Base-by-base conservation (phyloP, 2,888 invertebrate genomes). In the Heliconius aoede region DNA sequence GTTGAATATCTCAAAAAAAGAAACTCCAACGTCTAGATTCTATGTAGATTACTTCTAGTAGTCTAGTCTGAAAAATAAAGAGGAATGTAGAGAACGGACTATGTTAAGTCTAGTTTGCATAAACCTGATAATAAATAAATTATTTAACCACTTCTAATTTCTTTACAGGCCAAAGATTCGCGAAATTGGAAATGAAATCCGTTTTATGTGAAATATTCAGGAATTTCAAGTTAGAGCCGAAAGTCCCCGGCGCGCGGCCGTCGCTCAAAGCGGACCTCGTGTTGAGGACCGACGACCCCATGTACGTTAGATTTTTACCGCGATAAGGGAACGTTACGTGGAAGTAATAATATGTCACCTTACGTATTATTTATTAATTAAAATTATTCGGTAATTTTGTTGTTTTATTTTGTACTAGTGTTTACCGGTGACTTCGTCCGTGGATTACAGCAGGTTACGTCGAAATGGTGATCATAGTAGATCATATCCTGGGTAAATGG, bases 161-260 rank as follows among this genome's bases (percentile, higher is more conserved):
- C 58, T 60, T 71, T 79, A 5, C 88, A 96, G 96, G 96, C n/a
- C 95, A 96, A 87, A 95, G 95, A 81, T 96, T 96, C 83, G 96
- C 96, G 0, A 95, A 96, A 87, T 85, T 96, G 61, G 96, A 96
- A 86, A 94, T 96, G 84, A 96, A 96, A 86, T 93, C 95, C 0
- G 88, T 95, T 1, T 83, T 96, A 28, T 94, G 95, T 24, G 91
- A 93, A 28, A 89, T 96, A 18, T 84, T 96, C 26, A 87, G 93
- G 21, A 92, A 94, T 79, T 96, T 95, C 85, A 89, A 83, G 26
- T 81, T 96, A 55, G 86, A 91, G 4, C 94, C 95, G n/a, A 91
- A 88, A 18, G 85, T 89, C 21, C 90, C 91, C 40, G 94, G 95
- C 24, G 84, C 91, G 1, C 83, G 89, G 26, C 90, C 95, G 0